Conservation (phyloP, 2,888 invertebrate genomes). For the Phorcus lineatus region DNA sequence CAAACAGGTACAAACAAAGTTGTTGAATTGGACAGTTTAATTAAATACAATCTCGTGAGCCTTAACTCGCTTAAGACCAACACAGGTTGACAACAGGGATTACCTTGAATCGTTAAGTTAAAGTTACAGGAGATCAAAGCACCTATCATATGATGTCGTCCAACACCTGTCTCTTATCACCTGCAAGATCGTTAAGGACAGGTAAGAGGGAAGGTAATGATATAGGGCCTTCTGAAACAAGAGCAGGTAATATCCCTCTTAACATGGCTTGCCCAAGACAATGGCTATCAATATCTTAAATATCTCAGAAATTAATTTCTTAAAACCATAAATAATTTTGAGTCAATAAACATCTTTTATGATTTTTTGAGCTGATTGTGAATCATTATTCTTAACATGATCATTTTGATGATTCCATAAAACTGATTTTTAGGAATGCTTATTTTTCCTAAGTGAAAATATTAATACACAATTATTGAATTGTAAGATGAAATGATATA, state of each 20-base stretch:
- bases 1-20: background rate
- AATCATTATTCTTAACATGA: too few relatives aligned
- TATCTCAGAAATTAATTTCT: background rate
- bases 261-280: background rate
- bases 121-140: slow-evolving; percentile 4
- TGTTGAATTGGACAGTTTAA: background rate
- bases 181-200: slow-evolving; percentile 14
- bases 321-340: too few relatives aligned
- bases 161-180: slow-evolving; percentile 16
- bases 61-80: background rate
- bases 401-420: too few relatives aligned
- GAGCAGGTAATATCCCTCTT: background rate
- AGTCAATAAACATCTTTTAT: too few relatives aligned
- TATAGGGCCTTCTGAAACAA: background rate
- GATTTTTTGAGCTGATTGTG: too few relatives aligned
- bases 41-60: background rate
- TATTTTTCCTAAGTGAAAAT: too few relatives aligned
- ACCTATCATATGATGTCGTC: background rate
- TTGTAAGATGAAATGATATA: too few relatives aligned
- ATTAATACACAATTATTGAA: too few relatives aligned
- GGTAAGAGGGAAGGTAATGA: background rate
- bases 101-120: slow-evolving; percentile 1
- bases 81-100: slow-evolving; percentile 1
- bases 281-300: background rate
- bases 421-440: too few relatives aligned